A percentile compares a stretch with the other conserved stretches of the same genome.
phyloP scores from a whole-genome alignment of 2,888 invertebrate genomes.

The Drymonia ruficornis region DNA sequence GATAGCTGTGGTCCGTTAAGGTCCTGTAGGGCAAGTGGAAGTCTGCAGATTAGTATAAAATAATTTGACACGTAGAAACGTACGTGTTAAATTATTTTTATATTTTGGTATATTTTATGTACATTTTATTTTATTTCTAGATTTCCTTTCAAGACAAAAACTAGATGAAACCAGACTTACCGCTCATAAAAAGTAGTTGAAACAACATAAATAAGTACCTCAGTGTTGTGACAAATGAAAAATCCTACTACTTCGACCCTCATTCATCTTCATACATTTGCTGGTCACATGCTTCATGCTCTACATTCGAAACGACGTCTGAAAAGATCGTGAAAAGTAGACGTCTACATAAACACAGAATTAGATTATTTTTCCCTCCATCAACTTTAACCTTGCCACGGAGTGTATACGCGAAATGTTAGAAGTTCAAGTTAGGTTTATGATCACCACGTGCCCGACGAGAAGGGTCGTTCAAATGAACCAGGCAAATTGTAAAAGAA shows the following conservation, averaged over 20 bases:
- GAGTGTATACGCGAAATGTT: not conserved
- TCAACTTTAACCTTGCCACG: not conserved
- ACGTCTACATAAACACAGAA: slow-evolving; percentile 4
- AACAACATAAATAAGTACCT: too few relatives aligned
- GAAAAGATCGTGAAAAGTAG: not conserved
- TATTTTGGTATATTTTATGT: too few relatives aligned
- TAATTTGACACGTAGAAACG: too few relatives aligned
- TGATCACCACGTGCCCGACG: not conserved
- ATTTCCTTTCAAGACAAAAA: too few relatives aligned
- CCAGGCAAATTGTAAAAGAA: too few relatives aligned
- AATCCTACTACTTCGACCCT: not conserved
- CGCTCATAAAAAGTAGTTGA: not conserved
- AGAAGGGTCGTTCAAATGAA: not conserved
- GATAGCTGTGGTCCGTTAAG: too few relatives aligned
- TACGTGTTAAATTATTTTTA: too few relatives aligned
- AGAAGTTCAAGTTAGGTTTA: not conserved
- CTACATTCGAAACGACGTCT: slow-evolving; percentile 1
- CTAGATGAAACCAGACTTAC: too few relatives aligned
- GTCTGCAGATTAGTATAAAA: too few relatives aligned
- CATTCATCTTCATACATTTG: slow-evolving; percentile 9
- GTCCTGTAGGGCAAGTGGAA: too few relatives aligned
- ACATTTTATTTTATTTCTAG: too few relatives aligned
- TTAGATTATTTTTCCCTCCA: slow-evolving; percentile 7
- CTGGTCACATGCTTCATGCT: slow-evolving; percentile 7
- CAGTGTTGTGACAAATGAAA: too few relatives aligned